These are phyloP conservation scores for Pipa parva DNA, from an alignment of 2,113 vertebrate genomes.

Conservation along the genomic window DNA sequence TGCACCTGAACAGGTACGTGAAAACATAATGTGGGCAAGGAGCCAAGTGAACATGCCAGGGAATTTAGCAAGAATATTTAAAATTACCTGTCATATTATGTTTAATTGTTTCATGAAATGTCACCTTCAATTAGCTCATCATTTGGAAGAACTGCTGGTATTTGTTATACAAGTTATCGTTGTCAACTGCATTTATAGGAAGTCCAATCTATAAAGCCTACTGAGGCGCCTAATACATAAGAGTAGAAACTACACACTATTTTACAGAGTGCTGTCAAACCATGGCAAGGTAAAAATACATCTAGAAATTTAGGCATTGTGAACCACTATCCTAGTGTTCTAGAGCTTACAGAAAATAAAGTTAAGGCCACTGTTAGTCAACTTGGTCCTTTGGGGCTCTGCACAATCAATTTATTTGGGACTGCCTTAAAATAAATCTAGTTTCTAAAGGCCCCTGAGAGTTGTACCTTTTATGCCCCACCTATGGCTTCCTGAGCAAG, in stretches of 20 bases:
- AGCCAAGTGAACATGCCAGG: background rate
- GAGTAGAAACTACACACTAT: background rate
- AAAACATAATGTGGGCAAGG: background rate
- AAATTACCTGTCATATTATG: constrained; percentile 20
- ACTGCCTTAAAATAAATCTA: too few species aligned
- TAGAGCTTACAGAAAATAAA: too few species aligned
- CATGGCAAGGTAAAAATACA: too few species aligned
- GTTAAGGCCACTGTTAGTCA: too few species aligned
- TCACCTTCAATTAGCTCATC: constrained; percentile 14
- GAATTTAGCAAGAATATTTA: background rate
- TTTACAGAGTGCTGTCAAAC: too few species aligned
- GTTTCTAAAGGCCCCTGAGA: too few species aligned
- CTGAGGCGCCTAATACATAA: constrained; percentile 3
- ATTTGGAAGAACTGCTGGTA: constrained; percentile 1
- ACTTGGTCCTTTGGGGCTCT: too few species aligned
- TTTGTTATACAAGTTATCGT: constrained; percentile 14
- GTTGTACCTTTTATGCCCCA: too few species aligned
- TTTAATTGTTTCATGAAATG: constrained; percentile 22
- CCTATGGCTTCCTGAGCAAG: too few species aligned
- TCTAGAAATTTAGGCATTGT: too few species aligned
- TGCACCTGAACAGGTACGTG: background rate
- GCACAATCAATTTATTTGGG: too few species aligned
- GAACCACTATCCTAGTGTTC: too few species aligned
- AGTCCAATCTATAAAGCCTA: constrained; percentile 16
- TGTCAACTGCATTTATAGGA: constrained; percentile 15